A percentile compares a stretch with the other conserved stretches of the same genome.
phyloP scores from a whole-genome alignment of 2,113 vertebrate genomes.

The Odontophorus gujanensis region DNA sequence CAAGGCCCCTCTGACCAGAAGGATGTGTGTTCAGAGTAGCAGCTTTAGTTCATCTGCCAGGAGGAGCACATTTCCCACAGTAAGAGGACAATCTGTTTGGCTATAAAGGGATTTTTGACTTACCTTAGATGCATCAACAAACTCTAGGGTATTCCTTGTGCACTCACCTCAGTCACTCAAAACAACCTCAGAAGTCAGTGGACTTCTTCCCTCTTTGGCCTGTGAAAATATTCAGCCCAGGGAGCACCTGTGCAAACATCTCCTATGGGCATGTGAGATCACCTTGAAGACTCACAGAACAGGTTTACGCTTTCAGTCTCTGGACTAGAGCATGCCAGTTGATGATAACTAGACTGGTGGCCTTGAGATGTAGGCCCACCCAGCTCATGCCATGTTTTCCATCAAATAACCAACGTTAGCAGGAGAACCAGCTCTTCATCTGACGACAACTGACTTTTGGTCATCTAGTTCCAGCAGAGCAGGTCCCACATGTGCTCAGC shows the following conservation, averaged over 20 bases:
- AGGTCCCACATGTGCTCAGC: neutral
- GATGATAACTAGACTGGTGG: neutral
- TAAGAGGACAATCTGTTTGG: neutral
- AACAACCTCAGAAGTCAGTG: neutral
- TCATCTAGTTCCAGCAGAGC: neutral
- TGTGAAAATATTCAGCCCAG: neutral
- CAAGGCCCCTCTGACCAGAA: fast-evolving
- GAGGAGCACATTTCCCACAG: neutral
- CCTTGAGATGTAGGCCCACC: neutral
- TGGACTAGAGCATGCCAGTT: neutral
- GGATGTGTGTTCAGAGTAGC: neutral
- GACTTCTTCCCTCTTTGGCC: neutral
- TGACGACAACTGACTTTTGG: neutral
- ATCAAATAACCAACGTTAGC: neutral
- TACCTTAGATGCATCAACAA: neutral
- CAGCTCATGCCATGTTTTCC: neutral
- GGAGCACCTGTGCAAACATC: slow-evolving; percentile 5
- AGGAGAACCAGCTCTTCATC: neutral
- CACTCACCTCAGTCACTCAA: neutral
- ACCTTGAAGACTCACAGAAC: neutral
- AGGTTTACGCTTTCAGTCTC: neutral
- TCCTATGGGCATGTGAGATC: neutral
- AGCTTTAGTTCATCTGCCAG: neutral
- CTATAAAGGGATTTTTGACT: neutral
- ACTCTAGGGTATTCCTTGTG: neutral